Evolutionary conservation across 1,140 invertebrate species (phyloP).

Genomic region (Coptotermes formosanus): DNA sequence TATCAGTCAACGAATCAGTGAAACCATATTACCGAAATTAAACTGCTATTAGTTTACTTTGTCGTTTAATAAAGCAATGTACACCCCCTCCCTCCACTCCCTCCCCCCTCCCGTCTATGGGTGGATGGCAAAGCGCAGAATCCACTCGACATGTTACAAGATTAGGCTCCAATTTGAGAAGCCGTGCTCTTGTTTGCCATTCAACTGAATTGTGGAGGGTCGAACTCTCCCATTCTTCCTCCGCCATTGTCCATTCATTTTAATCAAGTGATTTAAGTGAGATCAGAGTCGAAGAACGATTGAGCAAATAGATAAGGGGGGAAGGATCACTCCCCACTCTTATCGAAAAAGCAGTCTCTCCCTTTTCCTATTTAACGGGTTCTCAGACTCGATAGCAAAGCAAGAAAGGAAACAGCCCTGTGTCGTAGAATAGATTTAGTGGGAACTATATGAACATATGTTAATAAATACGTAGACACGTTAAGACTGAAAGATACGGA

Average conservation of each 20-base stretch:
- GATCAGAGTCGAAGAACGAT: conserved; percentile 12
- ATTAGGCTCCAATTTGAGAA: conserved; percentile 6
- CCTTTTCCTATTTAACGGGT: neutral
- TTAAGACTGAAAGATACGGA: too few relatives aligned
- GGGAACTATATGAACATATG: too few relatives aligned
- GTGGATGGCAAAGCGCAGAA: neutral
- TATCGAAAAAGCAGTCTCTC: neutral
- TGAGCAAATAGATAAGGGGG: conserved; percentile 5
- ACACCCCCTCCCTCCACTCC: neutral
- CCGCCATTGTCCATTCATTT: conserved; percentile 22
- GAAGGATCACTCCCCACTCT: neutral
- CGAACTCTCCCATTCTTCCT: neutral
- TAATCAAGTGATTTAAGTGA: conserved; percentile 24
- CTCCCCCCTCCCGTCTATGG: neutral
- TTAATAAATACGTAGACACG: too few relatives aligned
- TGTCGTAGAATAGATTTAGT: too few relatives aligned
- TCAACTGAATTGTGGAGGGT: neutral
- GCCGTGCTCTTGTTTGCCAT: neutral
- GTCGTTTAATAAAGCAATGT: neutral
- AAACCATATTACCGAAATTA: neutral
- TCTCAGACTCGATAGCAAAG: too few relatives aligned
- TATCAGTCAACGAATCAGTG: too few relatives aligned
- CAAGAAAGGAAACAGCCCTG: too few relatives aligned
- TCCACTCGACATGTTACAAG: conserved; percentile 17
- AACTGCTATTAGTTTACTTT: conserved; percentile 9